These are phyloP conservation scores for Pocillopora grandis DNA, from an alignment of 92 coral and sea anemone genomes.

Conservation along the genomic window DNA sequence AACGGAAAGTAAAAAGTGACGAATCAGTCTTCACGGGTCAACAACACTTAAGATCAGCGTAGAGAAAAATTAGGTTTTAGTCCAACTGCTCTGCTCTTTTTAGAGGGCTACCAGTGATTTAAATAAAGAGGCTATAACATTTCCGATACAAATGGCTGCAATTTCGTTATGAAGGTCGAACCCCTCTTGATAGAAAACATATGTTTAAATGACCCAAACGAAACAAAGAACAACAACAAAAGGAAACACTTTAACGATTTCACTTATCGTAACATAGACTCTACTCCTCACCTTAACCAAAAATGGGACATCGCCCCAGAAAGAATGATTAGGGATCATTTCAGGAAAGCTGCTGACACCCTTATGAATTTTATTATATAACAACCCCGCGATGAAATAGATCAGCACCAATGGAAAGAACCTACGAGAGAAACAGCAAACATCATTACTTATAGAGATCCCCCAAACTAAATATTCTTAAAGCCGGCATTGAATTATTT, in stretches of 20 bases:
- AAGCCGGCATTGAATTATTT: too few relatives aligned
- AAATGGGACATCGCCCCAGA: conserved; percentile 32
- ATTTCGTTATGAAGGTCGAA: too few relatives aligned
- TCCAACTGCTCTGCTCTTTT: too few relatives aligned
- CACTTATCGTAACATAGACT: not conserved
- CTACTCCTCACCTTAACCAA: conserved; percentile 30
- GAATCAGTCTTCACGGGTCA: not conserved
- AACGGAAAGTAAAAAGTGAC: not conserved
- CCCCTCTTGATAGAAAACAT: too few relatives aligned
- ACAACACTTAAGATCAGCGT: not conserved
- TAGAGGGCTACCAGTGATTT: too few relatives aligned
- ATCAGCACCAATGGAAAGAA: conserved; percentile 8
- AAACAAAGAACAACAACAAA: too few relatives aligned
- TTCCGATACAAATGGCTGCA: too few relatives aligned
- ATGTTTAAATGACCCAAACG: too few relatives aligned
- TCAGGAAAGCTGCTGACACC: conserved; percentile 13
- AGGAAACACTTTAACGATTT: too few relatives aligned
- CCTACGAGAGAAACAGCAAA: not conserved
- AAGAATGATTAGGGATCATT: conserved; percentile 38
- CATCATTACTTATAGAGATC: not conserved
- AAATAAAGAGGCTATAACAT: too few relatives aligned
- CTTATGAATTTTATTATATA: conserved; percentile 14
- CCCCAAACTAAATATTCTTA: too few relatives aligned
- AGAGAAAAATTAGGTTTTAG: too few relatives aligned
- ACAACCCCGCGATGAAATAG: conserved; percentile 20